Evolutionary conservation across 2,888 invertebrate genomes (phyloP).

Genomic region (Drosophila quinaria): DNA sequence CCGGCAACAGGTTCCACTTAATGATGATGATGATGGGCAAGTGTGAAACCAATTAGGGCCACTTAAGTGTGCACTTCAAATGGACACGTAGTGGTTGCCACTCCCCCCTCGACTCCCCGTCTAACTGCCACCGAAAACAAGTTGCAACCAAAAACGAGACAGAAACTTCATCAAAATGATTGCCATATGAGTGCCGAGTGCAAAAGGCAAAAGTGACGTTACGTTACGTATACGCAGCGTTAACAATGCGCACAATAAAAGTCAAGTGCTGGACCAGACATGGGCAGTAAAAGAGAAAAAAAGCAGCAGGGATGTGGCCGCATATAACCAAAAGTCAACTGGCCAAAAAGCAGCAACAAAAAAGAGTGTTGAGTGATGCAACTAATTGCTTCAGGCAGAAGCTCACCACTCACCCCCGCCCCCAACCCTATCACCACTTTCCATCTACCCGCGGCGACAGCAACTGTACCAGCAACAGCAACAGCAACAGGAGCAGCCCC

Average conservation of each 20-base stretch:
- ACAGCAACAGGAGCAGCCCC: slow-evolving; percentile 25
- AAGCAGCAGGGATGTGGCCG: slow-evolving; percentile 10
- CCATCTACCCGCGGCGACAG: slow-evolving; percentile 1
- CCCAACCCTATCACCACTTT: not conserved
- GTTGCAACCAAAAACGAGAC: slow-evolving; percentile 27
- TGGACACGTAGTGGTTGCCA: slow-evolving; percentile 56
- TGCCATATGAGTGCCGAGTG: slow-evolving; percentile 56
- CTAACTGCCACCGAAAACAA: slow-evolving; percentile 14
- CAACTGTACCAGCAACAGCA: not conserved
- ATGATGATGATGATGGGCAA: slow-evolving; percentile 56
- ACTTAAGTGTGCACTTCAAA: slow-evolving; percentile 81
- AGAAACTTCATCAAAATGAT: slow-evolving; percentile 68
- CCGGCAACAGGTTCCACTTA: slow-evolving; percentile 59
- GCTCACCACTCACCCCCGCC: slow-evolving; percentile 12
- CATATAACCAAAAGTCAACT: slow-evolving; percentile 76
- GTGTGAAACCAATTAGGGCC: slow-evolving; percentile 83
- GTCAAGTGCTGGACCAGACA: slow-evolving; percentile 24
- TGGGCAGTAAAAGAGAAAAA: not conserved
- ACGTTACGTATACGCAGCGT: slow-evolving; percentile 75
- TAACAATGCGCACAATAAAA: slow-evolving; percentile 58
- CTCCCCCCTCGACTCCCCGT: not conserved
- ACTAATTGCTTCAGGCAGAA: slow-evolving; percentile 75
- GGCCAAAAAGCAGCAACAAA: slow-evolving; percentile 58
- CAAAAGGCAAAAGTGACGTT: slow-evolving; percentile 24
- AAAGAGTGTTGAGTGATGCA: slow-evolving; percentile 77